Conservation (phyloP, 37 sponge, comb jelly and placozoan species). For the Halichondria panicea region DNA sequence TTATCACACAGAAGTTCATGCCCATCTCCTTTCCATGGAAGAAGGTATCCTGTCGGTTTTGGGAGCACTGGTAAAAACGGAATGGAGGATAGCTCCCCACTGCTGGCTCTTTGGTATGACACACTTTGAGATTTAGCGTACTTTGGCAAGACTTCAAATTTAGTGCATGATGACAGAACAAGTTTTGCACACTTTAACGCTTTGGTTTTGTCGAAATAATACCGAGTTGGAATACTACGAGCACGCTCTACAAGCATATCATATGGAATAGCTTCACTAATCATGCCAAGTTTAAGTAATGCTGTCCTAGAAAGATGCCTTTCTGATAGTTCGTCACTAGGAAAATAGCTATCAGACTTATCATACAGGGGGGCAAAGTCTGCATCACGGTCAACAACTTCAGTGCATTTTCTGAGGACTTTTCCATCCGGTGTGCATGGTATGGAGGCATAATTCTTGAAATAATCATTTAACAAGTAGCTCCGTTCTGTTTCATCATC, state of each 20-base stretch:
- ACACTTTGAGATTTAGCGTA: neutral
- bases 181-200: constrained; percentile 28
- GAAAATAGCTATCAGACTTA: constrained; percentile 28
- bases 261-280: constrained; percentile 18
- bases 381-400: constrained; percentile 27
- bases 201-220: constrained; percentile 4
- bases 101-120: no score
- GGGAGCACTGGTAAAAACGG: constrained; percentile 44
- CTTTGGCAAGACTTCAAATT: no score
- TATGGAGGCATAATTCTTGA: constrained; percentile 23
- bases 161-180: constrained; percentile 1
- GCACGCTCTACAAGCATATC: constrained; percentile 28
- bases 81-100: constrained; percentile 10
- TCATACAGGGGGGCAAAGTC: constrained; percentile 38
- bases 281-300: constrained; percentile 33
- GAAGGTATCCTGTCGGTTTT: constrained; percentile 20
- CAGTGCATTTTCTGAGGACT: constrained; percentile 3
- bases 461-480: neutral
- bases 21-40: constrained; percentile 39
- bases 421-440: constrained; percentile 62
- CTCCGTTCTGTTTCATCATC: neutral
- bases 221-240: neutral
- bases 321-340: constrained; percentile 1
- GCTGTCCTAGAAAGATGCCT: constrained; percentile 9
- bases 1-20: constrained; percentile 19